Evolutionary conservation across 1,140 invertebrate species (phyloP), one percentile per base, ranked within the genome.

Genomic region (Diorhabda elongata): DNA sequence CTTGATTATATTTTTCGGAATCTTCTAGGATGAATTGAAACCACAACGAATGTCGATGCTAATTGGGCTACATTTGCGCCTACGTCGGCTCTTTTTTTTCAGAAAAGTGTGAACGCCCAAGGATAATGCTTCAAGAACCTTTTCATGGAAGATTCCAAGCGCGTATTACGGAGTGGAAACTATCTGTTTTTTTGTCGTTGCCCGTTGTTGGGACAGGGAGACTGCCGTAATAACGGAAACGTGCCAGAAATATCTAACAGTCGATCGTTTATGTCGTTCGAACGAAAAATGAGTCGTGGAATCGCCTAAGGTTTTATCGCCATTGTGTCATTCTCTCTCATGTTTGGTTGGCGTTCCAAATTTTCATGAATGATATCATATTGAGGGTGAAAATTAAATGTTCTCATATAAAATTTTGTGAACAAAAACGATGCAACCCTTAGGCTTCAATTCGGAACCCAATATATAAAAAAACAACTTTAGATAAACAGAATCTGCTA

Each of bases 181-280:
- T 68, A 68, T 68, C 67, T 52, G 67, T 68, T 68, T 68, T 68
- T 68, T 62, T 58, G 67, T 42, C 57, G 47, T 52, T 52, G 47
- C 47, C 47, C 47, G 47, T 52, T 52, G 47, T 3, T 26, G 26
- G 52, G 43, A 44, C 56, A 56, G 9, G 64, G 56, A 43, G 43
- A 68, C 67, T 52, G 63, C 52, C 68, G 68, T 65, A 69, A 69
- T 69, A 65, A 69, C 68, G 42, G 44, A 65, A 66, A 69, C 68
- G 68, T 69, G 68, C 63, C 64, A 58, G 57, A 66, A 69, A 65
- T 69, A 65, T 59, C n/a, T 42, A 65, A 58, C 41, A 43, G 47
- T n/a, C 11, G 42, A 65, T 41, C 52, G 43, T 65, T 65, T 65
- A 65, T 65, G 64, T 57, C 52, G 47, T 58, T 52, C 64, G 47